A percentile compares a stretch with the other conserved stretches of the same genome.
phyloP scores from a whole-genome alignment of 2,888 invertebrate species.

The Drosophila austrosaltans region DNA sequence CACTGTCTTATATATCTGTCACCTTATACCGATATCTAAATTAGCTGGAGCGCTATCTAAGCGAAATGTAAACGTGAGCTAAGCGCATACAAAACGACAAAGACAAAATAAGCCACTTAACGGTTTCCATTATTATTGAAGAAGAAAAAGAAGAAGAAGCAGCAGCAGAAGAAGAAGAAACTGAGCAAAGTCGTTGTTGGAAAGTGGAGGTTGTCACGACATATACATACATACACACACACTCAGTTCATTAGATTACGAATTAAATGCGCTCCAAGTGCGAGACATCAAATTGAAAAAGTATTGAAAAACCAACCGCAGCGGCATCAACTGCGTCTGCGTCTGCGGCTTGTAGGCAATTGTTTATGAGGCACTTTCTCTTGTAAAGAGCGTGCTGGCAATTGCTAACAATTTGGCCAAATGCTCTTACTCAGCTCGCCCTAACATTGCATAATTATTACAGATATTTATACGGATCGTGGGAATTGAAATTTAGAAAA shows the following conservation, averaged over 20 bases:
- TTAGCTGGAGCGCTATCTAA: constrained; percentile 39
- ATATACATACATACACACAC: background rate
- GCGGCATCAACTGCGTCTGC: background rate
- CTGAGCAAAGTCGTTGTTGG: constrained; percentile 14
- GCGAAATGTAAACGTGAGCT: constrained; percentile 50
- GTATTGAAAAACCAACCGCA: constrained; percentile 51
- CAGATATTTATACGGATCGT: constrained; percentile 5
- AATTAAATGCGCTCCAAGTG: constrained; percentile 39
- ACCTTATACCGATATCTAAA: constrained; percentile 40
- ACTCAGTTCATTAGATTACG: constrained; percentile 69
- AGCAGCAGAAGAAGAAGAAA: constrained; percentile 33
- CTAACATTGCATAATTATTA: constrained; percentile 39
- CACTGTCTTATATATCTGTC: background rate
- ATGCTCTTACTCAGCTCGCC: constrained; percentile 30
- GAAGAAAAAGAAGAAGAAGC: constrained; percentile 48
- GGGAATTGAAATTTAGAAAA: constrained; percentile 58
- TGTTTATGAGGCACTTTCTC: constrained; percentile 67
- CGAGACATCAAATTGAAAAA: constrained; percentile 53
- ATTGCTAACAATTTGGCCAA: constrained; percentile 65
- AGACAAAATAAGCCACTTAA: constrained; percentile 75
- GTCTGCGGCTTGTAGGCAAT: constrained; percentile 40
- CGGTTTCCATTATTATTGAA: constrained; percentile 74
- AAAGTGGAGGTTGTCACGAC: constrained; percentile 36
- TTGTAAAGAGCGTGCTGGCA: constrained; percentile 51
- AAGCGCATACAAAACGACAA: constrained; percentile 49